phyloP scores from a whole-genome alignment of 2,797 vertebrate genomes.

The Lepidocolaptes lacrymiger region DNA sequence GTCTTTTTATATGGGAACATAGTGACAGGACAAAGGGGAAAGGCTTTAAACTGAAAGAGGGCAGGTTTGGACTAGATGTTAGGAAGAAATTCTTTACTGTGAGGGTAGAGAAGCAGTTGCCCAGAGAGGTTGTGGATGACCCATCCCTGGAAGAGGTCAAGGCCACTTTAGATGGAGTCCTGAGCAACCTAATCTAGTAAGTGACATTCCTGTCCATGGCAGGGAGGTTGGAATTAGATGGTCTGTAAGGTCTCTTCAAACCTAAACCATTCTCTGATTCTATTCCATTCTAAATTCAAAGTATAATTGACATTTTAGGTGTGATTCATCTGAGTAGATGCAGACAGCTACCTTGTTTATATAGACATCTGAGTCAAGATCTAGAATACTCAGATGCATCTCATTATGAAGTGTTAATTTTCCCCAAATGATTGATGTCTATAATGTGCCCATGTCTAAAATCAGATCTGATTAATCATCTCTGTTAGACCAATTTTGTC shows the following conservation, averaged over 20 bases:
- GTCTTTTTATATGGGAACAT: not conserved
- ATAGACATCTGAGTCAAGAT: not conserved
- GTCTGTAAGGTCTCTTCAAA: not conserved
- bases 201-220: no score
- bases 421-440: not conserved
- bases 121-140: not conserved
- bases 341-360: not conserved
- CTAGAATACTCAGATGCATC: not conserved
- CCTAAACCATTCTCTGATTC: not conserved
- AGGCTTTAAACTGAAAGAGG: not conserved
- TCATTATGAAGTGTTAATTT: not conserved
- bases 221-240: not conserved
- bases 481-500: not conserved
- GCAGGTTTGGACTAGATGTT: not conserved
- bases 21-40: not conserved
- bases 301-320: not conserved
- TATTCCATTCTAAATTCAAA: not conserved
- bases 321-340: not conserved
- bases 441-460: not conserved
- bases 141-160: not conserved
- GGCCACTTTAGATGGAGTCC: rapidly evolving
- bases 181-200: not conserved
- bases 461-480: not conserved
- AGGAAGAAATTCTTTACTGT: not conserved
- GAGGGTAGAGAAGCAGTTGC: not conserved